Base-by-base conservation (phyloP, 2,797 vertebrate genomes). In the Microctenopoma stevenorrisi region DNA sequence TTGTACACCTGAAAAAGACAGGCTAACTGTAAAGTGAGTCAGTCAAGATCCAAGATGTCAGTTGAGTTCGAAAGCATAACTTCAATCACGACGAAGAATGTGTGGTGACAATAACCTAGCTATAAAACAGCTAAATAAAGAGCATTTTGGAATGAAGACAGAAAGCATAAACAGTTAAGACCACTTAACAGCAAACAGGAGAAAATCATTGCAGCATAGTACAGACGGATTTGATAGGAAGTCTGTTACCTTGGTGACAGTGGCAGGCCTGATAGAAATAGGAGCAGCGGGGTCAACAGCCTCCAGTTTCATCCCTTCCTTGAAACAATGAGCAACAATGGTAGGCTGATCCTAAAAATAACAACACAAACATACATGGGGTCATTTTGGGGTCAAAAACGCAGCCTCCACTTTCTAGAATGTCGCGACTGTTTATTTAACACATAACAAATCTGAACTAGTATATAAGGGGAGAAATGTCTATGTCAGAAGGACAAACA, bases 251-350 rank as follows among this genome's bases (percentile, higher is more conserved):
- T 97, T 98, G 82, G 94, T 83, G 85, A 99, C 92, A 48, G 97
- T 96, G 73, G 97, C 97, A 72, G 98, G 97, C 74, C 94, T 94
- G 84, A 99, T 96, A 61, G 92, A 94, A 91, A 97, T 97, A n/a
- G 97, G 97, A 88, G 95, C 93, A 82, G 85, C 70, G 3, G 95
- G 96, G 85, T 99, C 95, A 76, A 98, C 94, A 64, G 97, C 97
- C 90, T 99, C 98, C 70, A 99, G 89, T 90, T 99, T 99, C 97
- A 99, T 98, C 57, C 96, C 96, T 87, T 95, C 91, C 74, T 94
- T 94, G 82, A 99, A 98, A 0, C 94, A 93, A 89, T 99, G 97
- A 62, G 91, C 73, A 51, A 91, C 85, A 3, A 97, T 89, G 75
- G 92, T 73, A 68, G 94, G 94, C 74, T 95, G 96, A 79, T 98